These are phyloP conservation scores for Steinernema carpocapsae DNA, from an alignment of 2,888 invertebrate genomes.

Conservation along the genomic window DNA sequence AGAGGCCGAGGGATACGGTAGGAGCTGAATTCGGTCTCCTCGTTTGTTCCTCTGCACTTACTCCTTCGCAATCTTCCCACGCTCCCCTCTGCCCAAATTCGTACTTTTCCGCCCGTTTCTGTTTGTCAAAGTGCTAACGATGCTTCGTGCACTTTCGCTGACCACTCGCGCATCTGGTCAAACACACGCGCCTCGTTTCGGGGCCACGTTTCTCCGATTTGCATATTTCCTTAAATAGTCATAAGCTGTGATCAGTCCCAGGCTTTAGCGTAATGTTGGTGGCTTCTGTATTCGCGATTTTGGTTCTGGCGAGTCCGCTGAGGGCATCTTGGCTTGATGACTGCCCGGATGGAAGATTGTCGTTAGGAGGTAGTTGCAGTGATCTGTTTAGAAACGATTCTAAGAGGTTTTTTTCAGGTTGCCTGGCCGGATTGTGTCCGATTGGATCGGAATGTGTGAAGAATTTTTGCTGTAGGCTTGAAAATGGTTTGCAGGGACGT, in stretches of 20 bases:
- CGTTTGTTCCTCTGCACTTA: neutral
- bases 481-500: neutral
- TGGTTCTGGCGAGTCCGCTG: neutral
- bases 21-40: neutral
- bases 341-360: neutral
- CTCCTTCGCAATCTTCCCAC: neutral
- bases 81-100: neutral
- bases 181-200: neutral
- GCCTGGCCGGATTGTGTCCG: slow-evolving; percentile 17
- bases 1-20: too few relatives aligned
- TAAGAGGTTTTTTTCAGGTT: neutral
- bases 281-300: neutral
- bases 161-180: neutral
- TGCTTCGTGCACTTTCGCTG: slow-evolving; percentile 20
- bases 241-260: neutral
- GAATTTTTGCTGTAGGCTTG: slow-evolving; percentile 5
- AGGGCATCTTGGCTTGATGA: slow-evolving; percentile 1
- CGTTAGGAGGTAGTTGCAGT: neutral
- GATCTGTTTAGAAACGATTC: neutral
- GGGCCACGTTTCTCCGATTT: neutral
- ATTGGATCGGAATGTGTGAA: slow-evolving; percentile 17
- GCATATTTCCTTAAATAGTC: slow-evolving; percentile 18
- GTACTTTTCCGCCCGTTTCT: neutral
- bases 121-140: neutral
- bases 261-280: neutral